These are phyloP conservation scores for Pristionchus fissidentatus DNA, from an alignment of 2,888 invertebrate species.

Conservation along the genomic window DNA sequence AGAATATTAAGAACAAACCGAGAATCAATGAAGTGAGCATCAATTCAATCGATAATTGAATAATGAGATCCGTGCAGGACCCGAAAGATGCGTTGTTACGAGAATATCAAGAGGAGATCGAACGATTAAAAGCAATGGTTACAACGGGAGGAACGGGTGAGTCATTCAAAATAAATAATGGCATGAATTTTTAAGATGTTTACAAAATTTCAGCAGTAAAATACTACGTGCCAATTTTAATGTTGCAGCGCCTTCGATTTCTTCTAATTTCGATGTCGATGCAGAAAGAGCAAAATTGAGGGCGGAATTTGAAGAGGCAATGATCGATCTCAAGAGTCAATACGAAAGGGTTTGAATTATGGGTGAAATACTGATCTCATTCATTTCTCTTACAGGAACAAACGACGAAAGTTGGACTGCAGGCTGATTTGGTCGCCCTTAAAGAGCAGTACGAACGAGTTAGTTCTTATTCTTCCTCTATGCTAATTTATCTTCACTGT, in stretches of 20 bases:
- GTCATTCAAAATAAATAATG: no score
- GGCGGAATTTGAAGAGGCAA: conserved; percentile 80
- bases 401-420: conserved; percentile 78
- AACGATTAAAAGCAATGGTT: conserved; percentile 82
- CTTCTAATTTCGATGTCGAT: conserved; percentile 68
- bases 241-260: background rate
- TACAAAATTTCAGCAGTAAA: no score
- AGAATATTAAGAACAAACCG: conserved; percentile 99
- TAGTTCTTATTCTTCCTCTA: background rate
- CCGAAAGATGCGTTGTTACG: conserved; percentile 89
- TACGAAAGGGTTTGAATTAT: conserved; percentile 17
- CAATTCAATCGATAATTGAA: background rate
- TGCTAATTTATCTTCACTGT: background rate
- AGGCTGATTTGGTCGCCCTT: conserved; percentile 81
- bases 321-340: conserved; percentile 78
- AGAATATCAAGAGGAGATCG: conserved; percentile 89
- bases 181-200: no score
- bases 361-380: background rate
- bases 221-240: background rate
- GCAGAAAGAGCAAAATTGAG: conserved; percentile 78
- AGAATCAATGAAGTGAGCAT: conserved; percentile 88
- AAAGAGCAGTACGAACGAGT: conserved; percentile 80
- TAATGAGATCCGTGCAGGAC: conserved; percentile 84
- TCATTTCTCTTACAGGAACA: conserved; percentile 73
- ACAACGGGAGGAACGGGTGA: conserved; percentile 50